Evolutionary conservation across 2,888 invertebrate species (phyloP).

Genomic region (Pandemis corylana): DNA sequence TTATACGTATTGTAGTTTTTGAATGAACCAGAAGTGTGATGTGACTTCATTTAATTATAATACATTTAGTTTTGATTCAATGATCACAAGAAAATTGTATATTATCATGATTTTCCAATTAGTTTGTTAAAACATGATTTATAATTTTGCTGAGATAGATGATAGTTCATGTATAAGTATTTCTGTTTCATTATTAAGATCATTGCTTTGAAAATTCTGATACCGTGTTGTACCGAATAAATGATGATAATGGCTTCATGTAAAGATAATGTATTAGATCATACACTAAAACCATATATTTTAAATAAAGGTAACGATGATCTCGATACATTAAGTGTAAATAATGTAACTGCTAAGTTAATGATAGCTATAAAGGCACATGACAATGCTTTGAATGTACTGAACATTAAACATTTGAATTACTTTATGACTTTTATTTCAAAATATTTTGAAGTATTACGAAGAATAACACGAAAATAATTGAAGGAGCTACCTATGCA

Average conservation of each 20-base stretch:
- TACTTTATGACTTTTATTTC: constrained; percentile 47
- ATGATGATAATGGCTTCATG: constrained; percentile 14
- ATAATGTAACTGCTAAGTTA: constrained; percentile 48
- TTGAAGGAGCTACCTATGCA: too few relatives aligned
- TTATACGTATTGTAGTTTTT: neutral
- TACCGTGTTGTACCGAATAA: neutral
- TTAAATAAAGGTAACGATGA: constrained; percentile 35
- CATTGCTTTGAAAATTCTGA: neutral
- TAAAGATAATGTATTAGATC: constrained; percentile 16
- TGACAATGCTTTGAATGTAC: constrained; percentile 80
- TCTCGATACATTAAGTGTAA: constrained; percentile 62
- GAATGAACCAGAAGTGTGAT: neutral
- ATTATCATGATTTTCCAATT: too few relatives aligned
- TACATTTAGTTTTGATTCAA: neutral
- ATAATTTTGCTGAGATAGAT: too few relatives aligned
- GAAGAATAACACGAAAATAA: neutral
- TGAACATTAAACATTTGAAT: constrained; percentile 75
- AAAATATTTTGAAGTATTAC: neutral
- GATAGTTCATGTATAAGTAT: too few relatives aligned
- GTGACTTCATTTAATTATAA: neutral
- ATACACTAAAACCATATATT: constrained; percentile 28
- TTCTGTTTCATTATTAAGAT: neutral
- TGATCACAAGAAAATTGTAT: neutral
- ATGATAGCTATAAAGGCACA: constrained; percentile 49
- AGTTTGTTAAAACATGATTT: neutral